These are phyloP conservation scores for Athrips mouffetella DNA, from an alignment of 2,888 invertebrate genomes.

Conservation along the genomic window DNA sequence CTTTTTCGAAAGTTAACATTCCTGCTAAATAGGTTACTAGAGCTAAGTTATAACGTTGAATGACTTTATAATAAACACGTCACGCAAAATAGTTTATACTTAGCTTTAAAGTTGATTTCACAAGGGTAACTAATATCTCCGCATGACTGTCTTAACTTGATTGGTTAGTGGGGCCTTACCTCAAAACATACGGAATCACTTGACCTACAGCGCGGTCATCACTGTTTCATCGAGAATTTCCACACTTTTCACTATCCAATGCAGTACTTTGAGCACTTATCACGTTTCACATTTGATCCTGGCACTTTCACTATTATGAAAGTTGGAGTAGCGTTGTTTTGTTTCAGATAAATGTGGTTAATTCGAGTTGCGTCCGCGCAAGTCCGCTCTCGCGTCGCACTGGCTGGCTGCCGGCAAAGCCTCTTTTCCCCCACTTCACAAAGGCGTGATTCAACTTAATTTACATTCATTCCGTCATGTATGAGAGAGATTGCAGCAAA, in stretches of 20 bases:
- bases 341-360: neutral
- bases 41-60: too few relatives aligned
- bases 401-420: slow-evolving; percentile 29
- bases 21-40: too few relatives aligned
- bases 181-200: neutral
- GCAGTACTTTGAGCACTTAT: neutral
- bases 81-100: too few relatives aligned
- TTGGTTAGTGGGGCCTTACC: neutral
- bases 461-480: neutral
- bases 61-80: too few relatives aligned
- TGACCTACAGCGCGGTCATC: neutral
- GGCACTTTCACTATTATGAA: neutral
- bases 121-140: neutral
- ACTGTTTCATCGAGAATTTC: neutral
- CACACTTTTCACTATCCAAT: neutral
- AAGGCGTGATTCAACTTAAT: neutral
- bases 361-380: slow-evolving; percentile 39
- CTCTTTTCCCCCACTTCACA: slow-evolving; percentile 45
- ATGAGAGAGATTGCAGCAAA: neutral
- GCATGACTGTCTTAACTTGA: neutral
- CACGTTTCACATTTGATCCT: neutral
- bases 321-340: neutral
- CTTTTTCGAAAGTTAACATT: too few relatives aligned
- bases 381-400: slow-evolving; percentile 17
- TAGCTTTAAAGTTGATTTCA: too few relatives aligned